Base-by-base conservation (phyloP, 2,797 vertebrate species). In the Bucorvus abyssinicus region DNA sequence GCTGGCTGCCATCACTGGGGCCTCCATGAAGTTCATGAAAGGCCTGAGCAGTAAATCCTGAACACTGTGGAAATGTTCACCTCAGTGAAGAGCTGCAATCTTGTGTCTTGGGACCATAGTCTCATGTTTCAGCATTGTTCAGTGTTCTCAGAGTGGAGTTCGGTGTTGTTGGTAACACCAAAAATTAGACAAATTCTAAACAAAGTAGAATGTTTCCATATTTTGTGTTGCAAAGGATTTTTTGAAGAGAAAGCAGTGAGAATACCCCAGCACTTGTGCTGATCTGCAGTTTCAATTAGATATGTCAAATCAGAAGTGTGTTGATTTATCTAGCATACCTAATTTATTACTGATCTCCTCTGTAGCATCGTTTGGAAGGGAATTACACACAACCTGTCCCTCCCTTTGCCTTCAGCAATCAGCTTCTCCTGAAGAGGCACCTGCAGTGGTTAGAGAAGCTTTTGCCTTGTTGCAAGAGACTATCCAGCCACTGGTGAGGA, bases 381-480 rank as follows among this genome's bases (percentile, higher is more conserved):
- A 68, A 49, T 38, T 57, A 14, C 2, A 27, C 15, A 57, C 8
- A 53, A 7, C 34, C 45, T 5, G 19, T 20, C 7, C 30, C 38
- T 40, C 38, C 38, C 45, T 45, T 45, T 45, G 45, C 20, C 45
- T 45, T 45, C 53, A 67, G 19, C 61, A 36, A 12, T 36, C 8
- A 24, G 27, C 16, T 61, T 53, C 40, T 50, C 15, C 55, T 74
- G 34, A 23, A 42, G 12, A 30, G 26, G 6, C 20, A 7, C n/a
- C 11, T 5, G 11, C 8, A 3, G 19, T 10, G 17, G 10, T n/a
- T 14, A 5, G 18, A 17, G 36, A 56, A 38, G 38, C 5, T 36
- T 44, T 12, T 0, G 1, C 38, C 24, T 26, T 7, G 1, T 3
- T 11, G 20, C 0, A 0, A 9, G 20, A 21, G 36, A 12, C 27